Evolutionary conservation across 2,888 invertebrate genomes (phyloP), one percentile per base, ranked within the genome.

Genomic region (Oligia strigilis): DNA sequence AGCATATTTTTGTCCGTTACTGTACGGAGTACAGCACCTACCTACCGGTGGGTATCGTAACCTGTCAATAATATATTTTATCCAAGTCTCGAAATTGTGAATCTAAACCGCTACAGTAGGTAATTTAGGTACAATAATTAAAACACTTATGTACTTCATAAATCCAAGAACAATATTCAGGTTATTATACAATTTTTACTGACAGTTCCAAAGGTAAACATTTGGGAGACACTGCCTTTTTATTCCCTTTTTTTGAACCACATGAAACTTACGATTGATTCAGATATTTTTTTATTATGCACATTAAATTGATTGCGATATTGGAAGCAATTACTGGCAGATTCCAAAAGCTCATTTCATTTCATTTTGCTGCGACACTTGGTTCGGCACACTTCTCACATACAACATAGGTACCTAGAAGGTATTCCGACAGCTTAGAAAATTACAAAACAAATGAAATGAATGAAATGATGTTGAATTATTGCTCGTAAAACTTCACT

Each of bases 261-360:
- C n/a, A 43, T 76, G 52, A 52, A 71, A 40, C 23, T 23, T 72
- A 55, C 1, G 49, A 76, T 70, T 52, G 52, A 64, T 70, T 76
- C 76, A 62, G 40, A 76, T 62, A 70, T 70, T 49, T 76, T 52
- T 36, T 52, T 36, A 70, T 76, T n/a, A 70, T 52, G 70, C 76
- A 70, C 49, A 67, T 62, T 76, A 62, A 70, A 4, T 43, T 67
- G 66, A 58, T 62, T 75, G 69, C 69, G 14, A 62, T 69, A 49
- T 46, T 58, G 19, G 62, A 75, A 46, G 46, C 60, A 66, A 66
- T 58, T 14, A 58, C 6, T 14, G 66, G 8, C 49, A 9, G 60
- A 73, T 29, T 69, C 14, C 29, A 78, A 69, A 69, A 69, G 66
- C 14, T 49, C 65, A 11, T 58, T 58, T 64, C 17, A 14, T 9